Evolutionary conservation across 2,888 invertebrate species (phyloP).

Genomic region (Hemithea aestivaria): DNA sequence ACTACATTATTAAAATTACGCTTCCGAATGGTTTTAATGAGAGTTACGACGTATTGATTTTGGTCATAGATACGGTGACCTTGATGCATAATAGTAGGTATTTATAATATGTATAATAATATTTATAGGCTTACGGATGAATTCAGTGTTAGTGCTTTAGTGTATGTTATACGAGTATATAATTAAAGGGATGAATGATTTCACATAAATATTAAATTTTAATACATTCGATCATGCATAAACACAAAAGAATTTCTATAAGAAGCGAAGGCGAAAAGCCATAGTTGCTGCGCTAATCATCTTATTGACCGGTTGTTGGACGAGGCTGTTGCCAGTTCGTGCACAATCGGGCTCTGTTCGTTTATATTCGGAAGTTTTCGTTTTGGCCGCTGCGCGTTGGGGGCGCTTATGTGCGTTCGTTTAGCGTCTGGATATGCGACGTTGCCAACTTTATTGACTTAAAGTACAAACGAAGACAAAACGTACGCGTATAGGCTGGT

Average conservation of each 20-base stretch:
- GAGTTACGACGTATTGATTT: too few species aligned
- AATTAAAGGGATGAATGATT: too few species aligned
- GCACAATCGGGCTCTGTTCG: conserved; percentile 65
- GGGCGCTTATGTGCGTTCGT: conserved; percentile 76
- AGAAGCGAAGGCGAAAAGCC: conserved; percentile 40
- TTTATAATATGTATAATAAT: too few species aligned
- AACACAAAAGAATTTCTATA: conserved; percentile 55
- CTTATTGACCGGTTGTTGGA: conserved; percentile 78
- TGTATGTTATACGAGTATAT: too few species aligned
- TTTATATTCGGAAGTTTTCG: conserved; percentile 55
- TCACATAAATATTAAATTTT: too few species aligned
- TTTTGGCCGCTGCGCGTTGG: conserved; percentile 75
- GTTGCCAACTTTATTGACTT: conserved; percentile 79
- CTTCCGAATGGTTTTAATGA: too few species aligned
- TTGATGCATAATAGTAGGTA: too few species aligned
- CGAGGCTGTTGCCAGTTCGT: conserved; percentile 73
- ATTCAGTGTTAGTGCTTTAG: too few species aligned
- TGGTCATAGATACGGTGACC: too few species aligned
- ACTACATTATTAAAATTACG: too few species aligned
- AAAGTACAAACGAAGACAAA: conserved; percentile 73
- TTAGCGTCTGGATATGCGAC: conserved; percentile 77
- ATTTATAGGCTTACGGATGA: too few species aligned
- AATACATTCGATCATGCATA: too few species aligned
- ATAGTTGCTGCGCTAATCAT: conserved; percentile 72
- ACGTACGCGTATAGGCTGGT: conserved; percentile 75